Base-by-base conservation (phyloP, 2,888 invertebrate genomes). In the Saturnia japonica region DNA sequence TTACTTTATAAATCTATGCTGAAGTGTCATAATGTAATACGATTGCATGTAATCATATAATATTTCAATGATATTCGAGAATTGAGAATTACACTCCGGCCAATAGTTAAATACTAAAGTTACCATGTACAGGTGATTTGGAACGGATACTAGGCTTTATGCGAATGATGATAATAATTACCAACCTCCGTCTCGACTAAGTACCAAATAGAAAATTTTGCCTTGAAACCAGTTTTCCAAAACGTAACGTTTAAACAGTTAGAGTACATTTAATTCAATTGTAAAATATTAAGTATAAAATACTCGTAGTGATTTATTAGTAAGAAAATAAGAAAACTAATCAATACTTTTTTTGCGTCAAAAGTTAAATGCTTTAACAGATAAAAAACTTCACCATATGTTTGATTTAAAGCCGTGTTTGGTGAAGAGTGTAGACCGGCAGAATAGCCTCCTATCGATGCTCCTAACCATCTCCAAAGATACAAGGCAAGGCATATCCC, bases 1-100 rank as follows among this genome's bases (percentile, higher is more conserved):
- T 98, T 70, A 99, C 99, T 84, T 97, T 93, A 95, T 94, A 96
- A 69, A 99, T 99, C 94, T 99, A 99, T 80, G 96, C 95, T 12
- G 98, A 98, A 70, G 98, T 99, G 72, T 99, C 99, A 0, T 97
- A 97, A 14, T 9, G 62, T 28, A 19, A 28, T 28, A 25, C 19
- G 7, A 64, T 64, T 40, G 40, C 57, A 14, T 60, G 57, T 6
- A 28, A 34, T 34, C n/a, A 34, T 34, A 60, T 60, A 60, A 60
- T 28, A 28, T 60, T 60, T 8, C 19, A 34, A 40, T 64, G 34
- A 40, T 40, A 64, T 40, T 64, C 16, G 64, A 64, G 64, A 64
- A 40, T 64, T 64, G 64, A 64, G 64, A 64, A 40, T 64, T 64
- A 64, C 40, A 40, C 25, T 64, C 40, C 16, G 19, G n/a, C 19